These are phyloP conservation scores for Achatina immaculata DNA, from an alignment of 1,140 invertebrate genomes.

Conservation along the genomic window DNA sequence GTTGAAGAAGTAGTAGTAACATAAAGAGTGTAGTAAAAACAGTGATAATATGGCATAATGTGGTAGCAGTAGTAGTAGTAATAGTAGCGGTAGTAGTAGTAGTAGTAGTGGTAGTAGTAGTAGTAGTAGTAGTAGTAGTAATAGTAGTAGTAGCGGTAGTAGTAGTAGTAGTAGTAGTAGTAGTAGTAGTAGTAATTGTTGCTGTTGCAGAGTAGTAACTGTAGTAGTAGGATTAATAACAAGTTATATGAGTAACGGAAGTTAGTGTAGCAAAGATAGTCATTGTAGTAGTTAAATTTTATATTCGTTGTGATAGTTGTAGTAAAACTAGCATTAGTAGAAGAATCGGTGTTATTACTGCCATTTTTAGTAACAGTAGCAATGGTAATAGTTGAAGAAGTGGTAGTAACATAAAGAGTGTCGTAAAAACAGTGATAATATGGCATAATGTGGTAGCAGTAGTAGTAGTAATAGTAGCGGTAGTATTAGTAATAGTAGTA, in stretches of 20 bases:
- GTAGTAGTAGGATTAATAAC: too few relatives aligned
- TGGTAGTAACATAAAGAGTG: too few relatives aligned
- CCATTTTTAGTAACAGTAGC: not conserved
- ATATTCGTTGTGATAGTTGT: not conserved
- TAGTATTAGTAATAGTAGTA: not conserved
- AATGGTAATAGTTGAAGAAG: not conserved
- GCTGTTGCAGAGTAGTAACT: not conserved
- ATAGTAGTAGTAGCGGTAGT: not conserved
- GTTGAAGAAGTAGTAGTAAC: not conserved
- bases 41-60: not conserved
- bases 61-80: not conserved
- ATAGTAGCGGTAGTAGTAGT: slow-evolving; percentile 6
- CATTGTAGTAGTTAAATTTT: not conserved
- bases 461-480: not conserved
- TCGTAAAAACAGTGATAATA: not conserved
- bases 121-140: slow-evolving; percentile 1
- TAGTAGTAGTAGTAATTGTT: not conserved
- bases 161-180: not conserved
- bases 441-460: not conserved
- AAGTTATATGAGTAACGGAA: too few relatives aligned
- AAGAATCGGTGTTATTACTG: not conserved
- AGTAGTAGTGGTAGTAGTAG: slow-evolving; percentile 1
- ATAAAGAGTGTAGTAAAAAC: too few relatives aligned
- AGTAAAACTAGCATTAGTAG: not conserved
- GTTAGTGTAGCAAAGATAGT: not conserved